Evolutionary conservation across 2,113 vertebrate genomes (phyloP).

Genomic region (Nyctereutes procyonoides): DNA sequence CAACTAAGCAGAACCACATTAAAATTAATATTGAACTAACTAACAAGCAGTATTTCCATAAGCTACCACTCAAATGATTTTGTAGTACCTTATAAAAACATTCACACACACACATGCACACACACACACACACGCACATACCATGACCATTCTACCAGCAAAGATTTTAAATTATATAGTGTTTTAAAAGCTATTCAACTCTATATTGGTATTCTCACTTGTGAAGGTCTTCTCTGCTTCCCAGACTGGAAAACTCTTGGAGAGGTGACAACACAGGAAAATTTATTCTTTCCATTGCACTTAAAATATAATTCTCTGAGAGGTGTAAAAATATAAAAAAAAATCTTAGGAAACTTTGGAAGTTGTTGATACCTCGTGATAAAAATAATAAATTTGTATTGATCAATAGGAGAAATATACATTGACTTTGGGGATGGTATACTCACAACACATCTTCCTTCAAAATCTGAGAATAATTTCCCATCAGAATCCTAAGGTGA

Average conservation of each 20-base stretch:
- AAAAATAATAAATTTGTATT: slow-evolving; percentile 35
- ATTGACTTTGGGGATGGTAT: neutral
- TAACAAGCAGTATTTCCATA: neutral
- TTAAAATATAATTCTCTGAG: slow-evolving; percentile 60
- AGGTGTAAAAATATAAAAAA: neutral
- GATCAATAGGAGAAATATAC: neutral
- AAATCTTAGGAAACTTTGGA: neutral
- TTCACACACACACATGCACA: neutral
- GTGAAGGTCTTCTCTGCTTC: slow-evolving; percentile 58
- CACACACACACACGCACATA: neutral
- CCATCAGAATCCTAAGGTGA: neutral
- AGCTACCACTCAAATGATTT: neutral
- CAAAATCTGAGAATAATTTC: neutral
- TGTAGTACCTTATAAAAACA: neutral
- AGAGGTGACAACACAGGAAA: slow-evolving; percentile 54
- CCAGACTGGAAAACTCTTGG: slow-evolving; percentile 50
- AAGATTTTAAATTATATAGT: slow-evolving; percentile 31
- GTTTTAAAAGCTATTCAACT: slow-evolving; percentile 42
- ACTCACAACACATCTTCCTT: neutral
- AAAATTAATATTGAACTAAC: neutral
- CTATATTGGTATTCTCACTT: slow-evolving; percentile 71
- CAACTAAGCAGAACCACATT: neutral
- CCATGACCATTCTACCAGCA: neutral
- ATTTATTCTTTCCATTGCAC: slow-evolving; percentile 10
- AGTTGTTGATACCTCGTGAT: neutral